Evolutionary conservation across 2,113 vertebrate genomes (phyloP).

Genomic region (Nettapus auritus): DNA sequence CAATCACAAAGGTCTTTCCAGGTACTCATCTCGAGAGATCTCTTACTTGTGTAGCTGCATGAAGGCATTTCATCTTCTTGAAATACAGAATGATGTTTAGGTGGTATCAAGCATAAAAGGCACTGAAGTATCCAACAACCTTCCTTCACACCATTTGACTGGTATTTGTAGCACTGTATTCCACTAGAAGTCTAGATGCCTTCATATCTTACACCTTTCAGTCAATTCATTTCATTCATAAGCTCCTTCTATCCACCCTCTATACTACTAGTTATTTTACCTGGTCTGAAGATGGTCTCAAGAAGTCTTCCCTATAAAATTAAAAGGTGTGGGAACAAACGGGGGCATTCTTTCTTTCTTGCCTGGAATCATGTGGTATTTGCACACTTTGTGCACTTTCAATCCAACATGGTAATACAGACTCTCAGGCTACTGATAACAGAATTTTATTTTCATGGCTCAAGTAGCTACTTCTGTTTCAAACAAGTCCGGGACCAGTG

Average conservation of each 20-base stretch:
- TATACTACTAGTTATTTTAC: not conserved
- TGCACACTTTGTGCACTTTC: not conserved
- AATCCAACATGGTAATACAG: not conserved
- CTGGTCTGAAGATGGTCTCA: not conserved
- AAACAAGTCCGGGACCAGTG: not conserved
- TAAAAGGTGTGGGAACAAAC: not conserved
- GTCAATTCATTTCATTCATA: not conserved
- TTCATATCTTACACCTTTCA: not conserved
- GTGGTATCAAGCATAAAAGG: not conserved
- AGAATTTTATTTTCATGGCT: not conserved
- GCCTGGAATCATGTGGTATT: not conserved
- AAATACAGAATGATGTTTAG: too few species aligned
- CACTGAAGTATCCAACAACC: not conserved
- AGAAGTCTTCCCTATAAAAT: not conserved
- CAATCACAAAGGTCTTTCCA: not conserved
- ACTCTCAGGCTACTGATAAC: not conserved
- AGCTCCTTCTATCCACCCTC: not conserved
- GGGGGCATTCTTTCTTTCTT: not conserved
- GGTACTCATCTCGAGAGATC: not conserved
- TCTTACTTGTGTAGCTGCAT: not conserved
- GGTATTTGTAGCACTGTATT: not conserved
- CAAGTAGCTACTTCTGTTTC: not conserved
- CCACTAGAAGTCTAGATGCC: not conserved
- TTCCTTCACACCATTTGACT: not conserved
- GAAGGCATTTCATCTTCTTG: not conserved